Percentiles rank a stretch among this genome's conserved stretches.
Evolutionary conservation across 1,140 invertebrate species (phyloP).

Genomic region (Sycophila sp.): DNA sequence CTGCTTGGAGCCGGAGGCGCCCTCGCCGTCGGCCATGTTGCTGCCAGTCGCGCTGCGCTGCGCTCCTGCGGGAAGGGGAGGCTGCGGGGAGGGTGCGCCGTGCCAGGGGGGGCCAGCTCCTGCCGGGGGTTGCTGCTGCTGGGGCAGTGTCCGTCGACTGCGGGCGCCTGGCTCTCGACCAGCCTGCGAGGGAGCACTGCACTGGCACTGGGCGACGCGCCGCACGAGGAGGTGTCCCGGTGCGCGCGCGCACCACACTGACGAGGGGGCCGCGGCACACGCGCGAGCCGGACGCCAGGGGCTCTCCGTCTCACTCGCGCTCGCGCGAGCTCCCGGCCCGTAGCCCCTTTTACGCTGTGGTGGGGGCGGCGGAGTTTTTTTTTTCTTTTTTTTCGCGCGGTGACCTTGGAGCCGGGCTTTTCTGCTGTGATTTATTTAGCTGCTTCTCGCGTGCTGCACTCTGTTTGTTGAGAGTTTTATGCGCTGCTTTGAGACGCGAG

Average conservation of each 20-base stretch:
- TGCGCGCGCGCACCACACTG: slow-evolving; percentile 3
- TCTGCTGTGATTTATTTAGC: too few relatives aligned
- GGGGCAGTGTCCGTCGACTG: background rate
- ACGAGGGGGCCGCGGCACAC: background rate
- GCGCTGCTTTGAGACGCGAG: too few relatives aligned
- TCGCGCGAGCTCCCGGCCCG: background rate
- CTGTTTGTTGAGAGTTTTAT: too few relatives aligned
- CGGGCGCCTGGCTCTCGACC: background rate
- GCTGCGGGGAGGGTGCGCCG: too few relatives aligned
- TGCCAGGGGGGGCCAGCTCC: too few relatives aligned
- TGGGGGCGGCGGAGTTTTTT: too few relatives aligned
- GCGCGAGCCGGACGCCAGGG: background rate
- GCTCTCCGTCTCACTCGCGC: background rate
- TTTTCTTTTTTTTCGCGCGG: too few relatives aligned
- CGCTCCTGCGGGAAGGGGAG: too few relatives aligned
- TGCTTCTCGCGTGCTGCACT: too few relatives aligned
- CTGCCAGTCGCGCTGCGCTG: background rate
- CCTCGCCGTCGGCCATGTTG: slow-evolving; percentile 24
- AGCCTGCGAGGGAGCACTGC: background rate
- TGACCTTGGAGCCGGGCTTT: too few relatives aligned
- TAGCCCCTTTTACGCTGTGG: slow-evolving; percentile 7
- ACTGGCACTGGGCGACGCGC: background rate
- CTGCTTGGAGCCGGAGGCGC: background rate
- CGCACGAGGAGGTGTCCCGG: background rate
- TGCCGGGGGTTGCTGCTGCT: background rate